Percentiles rank a stretch among this genome's conserved stretches.
Conservation (phyloP, 2,113 vertebrate genomes). For the Coryphaenoides rupestris region DNA sequence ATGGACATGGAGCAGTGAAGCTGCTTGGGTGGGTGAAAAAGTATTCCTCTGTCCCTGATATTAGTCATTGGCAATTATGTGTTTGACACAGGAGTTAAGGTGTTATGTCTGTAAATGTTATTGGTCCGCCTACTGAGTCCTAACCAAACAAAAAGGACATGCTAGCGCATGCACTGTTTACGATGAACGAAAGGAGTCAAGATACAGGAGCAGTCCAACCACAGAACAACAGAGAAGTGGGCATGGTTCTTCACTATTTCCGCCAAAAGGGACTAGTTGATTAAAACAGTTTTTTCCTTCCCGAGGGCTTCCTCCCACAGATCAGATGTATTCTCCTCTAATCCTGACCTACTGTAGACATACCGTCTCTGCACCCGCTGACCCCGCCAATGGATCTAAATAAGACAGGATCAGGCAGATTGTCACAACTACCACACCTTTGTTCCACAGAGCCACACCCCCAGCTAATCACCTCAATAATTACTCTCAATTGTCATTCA, state of each 20-base stretch:
- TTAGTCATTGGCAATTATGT: slow-evolving; percentile 33
- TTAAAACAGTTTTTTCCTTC: neutral
- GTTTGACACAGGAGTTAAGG: slow-evolving; percentile 10
- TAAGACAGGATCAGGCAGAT: no score
- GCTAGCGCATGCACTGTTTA: slow-evolving; percentile 21
- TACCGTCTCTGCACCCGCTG: slow-evolving; percentile 30
- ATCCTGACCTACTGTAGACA: slow-evolving; percentile 55
- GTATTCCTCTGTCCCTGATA: slow-evolving; percentile 6
- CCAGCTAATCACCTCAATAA: no score
- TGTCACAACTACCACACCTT: no score
- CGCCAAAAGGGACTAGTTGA: neutral
- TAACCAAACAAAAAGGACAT: slow-evolving; percentile 33
- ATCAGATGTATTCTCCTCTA: slow-evolving; percentile 40
- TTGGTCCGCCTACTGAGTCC: slow-evolving; percentile 14
- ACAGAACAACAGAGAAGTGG: neutral
- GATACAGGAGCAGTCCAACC: neutral
- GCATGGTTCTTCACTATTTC: neutral
- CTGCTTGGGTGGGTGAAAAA: slow-evolving; percentile 1
- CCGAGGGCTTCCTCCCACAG: slow-evolving; percentile 2
- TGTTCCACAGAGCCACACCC: no score
- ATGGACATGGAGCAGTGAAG: neutral
- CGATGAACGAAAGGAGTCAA: slow-evolving; percentile 15
- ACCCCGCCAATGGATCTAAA: neutral
- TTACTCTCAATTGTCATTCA: no score
- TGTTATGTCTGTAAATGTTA: slow-evolving; percentile 18